phyloP scores from a whole-genome alignment of 1,140 invertebrate genomes.

The Mactra quadrangularis region DNA sequence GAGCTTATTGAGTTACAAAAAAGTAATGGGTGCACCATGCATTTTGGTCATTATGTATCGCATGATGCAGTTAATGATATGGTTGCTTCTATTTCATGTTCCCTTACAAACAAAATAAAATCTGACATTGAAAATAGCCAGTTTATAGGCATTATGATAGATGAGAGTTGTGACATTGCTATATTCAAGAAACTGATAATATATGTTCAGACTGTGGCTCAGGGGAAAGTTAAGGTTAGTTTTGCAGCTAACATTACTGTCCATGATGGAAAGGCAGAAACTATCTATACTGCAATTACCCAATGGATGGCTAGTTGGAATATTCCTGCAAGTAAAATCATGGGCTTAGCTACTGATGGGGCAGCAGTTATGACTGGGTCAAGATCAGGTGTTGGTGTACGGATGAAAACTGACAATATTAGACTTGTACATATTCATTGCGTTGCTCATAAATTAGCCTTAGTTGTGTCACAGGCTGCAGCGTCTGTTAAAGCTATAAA shows the following conservation, averaged over 20 bases:
- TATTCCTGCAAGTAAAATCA: neutral
- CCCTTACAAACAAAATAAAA: neutral
- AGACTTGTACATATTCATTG: constrained; percentile 21
- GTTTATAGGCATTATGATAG: neutral
- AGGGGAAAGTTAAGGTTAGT: constrained; percentile 16
- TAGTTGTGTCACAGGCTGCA: neutral
- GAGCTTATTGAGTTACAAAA: neutral
- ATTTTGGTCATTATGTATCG: neutral
- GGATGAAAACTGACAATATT: neutral
- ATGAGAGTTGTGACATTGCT: constrained; percentile 32
- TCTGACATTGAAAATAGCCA: neutral
- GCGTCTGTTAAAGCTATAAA: neutral
- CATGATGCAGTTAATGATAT: neutral
- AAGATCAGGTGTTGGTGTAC: neutral
- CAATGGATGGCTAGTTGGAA: neutral
- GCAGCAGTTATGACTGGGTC: constrained; percentile 13
- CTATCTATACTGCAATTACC: neutral
- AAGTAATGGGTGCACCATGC: neutral
- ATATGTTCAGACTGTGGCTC: neutral
- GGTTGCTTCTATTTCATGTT: neutral
- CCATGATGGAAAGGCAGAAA: neutral
- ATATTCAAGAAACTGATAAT: constrained; percentile 24
- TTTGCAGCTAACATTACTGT: too few species aligned
- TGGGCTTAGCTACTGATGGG: constrained; percentile 21
- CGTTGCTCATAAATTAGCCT: neutral